Base-by-base conservation (phyloP, 2,113 vertebrate genomes). In the Ophthalmolycus amberensis region DNA sequence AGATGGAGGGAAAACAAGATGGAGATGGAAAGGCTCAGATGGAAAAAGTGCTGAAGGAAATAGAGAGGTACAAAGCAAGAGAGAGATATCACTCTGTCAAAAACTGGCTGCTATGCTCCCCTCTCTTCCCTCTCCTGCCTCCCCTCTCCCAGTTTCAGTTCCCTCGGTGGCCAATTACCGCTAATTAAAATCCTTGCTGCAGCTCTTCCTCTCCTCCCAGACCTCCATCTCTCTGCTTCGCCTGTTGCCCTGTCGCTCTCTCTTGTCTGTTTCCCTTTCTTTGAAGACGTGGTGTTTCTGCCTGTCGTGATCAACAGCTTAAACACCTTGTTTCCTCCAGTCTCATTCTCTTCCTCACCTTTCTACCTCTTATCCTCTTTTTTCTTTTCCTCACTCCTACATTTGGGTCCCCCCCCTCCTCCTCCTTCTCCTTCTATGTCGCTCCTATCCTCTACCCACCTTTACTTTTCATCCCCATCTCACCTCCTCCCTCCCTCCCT, bases 141-240 rank as follows among this genome's bases (percentile, higher is more conserved):
- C 73, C 71, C 83, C 15, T 88, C 84, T 89, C 71, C 44, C 76
- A 81, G 70, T 87, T 88, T 88, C 90, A 90, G 84, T 92, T 95
- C 94, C 94, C 94, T 94, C 84, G 74, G 95, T 93, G 94, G 90
- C 95, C 94, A 95, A 95, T 95, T 95, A 95, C 90, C 22, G 67
- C 92, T 94, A 94, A 95, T 96, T 96, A 95, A 96, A 95, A 94
- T 93, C 92, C 89, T 92, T 90, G 86, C 92, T 86, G 76, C 83
- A 89, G 85, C 87, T 89, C 88, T 85, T 91, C 91, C 80, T 91
- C 87, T 79, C 32, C 80, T 91, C 75, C 58, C n/a, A 92, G 85
- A 84, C 86, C 84, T 85, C 87, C 79, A 67, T 88, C 77, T 89
- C 85, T 77, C 68, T 32, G 71, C 83, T 63, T 77, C 27, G 20